These are phyloP conservation scores for Tetragonula carbonaria DNA, from an alignment of 2,888 invertebrate genomes.

Conservation along the genomic window DNA sequence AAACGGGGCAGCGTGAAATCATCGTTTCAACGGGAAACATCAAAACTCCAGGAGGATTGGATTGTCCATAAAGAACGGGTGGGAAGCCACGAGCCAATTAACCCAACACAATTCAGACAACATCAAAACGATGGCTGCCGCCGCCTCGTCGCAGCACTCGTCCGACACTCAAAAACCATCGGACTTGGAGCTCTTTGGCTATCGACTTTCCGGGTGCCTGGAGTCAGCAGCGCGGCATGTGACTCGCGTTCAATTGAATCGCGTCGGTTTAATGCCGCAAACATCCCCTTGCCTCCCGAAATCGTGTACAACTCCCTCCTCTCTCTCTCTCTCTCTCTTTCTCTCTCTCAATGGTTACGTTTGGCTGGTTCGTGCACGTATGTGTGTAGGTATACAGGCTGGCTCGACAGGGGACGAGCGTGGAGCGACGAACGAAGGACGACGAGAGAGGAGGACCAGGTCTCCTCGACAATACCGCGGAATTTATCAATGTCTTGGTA, in stretches of 20 bases:
- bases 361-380: neutral
- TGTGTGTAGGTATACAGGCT: neutral
- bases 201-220: slow-evolving; percentile 26
- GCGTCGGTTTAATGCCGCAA: slow-evolving; percentile 29
- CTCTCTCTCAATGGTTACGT: neutral
- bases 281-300: slow-evolving; percentile 12
- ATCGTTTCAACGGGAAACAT: neutral
- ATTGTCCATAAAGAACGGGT: neutral
- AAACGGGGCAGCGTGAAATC: neutral
- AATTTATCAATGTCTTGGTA: slow-evolving; percentile 66
- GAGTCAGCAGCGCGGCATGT: slow-evolving; percentile 11
- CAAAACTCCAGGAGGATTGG: neutral
- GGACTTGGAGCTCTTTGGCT: slow-evolving; percentile 21
- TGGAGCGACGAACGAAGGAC: slow-evolving; percentile 25
- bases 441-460: slow-evolving; percentile 5
- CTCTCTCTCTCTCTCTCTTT: no score
- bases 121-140: neutral
- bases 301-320: slow-evolving; percentile 12
- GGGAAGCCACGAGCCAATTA: slow-evolving; percentile 21
- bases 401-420: slow-evolving; percentile 17
- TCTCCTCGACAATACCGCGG: slow-evolving; percentile 55
- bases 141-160: neutral
- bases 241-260: slow-evolving; percentile 32
- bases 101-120: slow-evolving; percentile 10
- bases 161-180: neutral